Evolutionary conservation across 1,140 invertebrate species (phyloP), one percentile per base, ranked within the genome.

Genomic region (Chrysopa pallens): DNA sequence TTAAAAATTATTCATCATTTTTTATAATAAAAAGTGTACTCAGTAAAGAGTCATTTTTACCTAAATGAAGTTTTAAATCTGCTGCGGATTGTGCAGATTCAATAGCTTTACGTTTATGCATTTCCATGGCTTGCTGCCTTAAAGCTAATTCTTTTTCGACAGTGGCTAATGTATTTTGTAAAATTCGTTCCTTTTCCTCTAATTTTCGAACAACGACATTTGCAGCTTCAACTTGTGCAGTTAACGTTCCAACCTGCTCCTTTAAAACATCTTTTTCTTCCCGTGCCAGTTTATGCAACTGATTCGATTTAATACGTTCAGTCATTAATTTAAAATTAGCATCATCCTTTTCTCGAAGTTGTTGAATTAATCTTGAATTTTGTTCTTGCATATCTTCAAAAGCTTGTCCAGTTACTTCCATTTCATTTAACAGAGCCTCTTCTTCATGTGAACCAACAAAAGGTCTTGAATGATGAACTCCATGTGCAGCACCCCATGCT

Each of bases 321-420:
- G 91, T 92, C 92, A 98, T 98, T 0, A 98, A 74, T 64, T 98
- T 98, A 55, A 99, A 97, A 64, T 98, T 98, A 4, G 94, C 93
- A 59, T 99, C 94, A 60, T 98, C 95, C 56, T 98, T 98, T 59
- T 98, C 94, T 4, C 90, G 67, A 12, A 98, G 64, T 61, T 98
- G 93, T 53, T 97, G 91, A 40, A 98, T 87, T 8, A 98, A 69
- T 27, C 94, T 67, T 0, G 88, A 89, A 66, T 98, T 98, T 62
- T 98, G 92, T 57, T 98, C 93, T 63, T 98, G 93, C 91, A 98
- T 96, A 56, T 98, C 93, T 64, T 98, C 94, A 60, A 96, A 98
- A 0, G 95, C 95, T 64, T 96, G 92, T 0, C 94, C 94, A 0
- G 93, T 99, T 1, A 97, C 91, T 62, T 99, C 96, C 88, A 98